phyloP scores from a whole-genome alignment of 2,888 invertebrate genomes.

The Beris chalybata region DNA sequence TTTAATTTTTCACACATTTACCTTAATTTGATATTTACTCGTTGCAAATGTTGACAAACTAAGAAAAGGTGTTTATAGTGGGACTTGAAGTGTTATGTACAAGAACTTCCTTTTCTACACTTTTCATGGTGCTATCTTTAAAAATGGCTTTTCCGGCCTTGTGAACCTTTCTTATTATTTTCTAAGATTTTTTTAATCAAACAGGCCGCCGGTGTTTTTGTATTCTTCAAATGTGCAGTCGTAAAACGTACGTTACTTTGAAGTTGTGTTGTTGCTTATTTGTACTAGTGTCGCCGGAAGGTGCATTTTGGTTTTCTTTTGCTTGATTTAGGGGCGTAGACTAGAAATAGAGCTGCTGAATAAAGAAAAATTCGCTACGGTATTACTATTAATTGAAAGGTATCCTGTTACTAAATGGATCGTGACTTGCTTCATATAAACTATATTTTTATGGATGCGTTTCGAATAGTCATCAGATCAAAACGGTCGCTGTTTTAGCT shows the following conservation, averaged over 20 bases:
- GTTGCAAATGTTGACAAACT: constrained; percentile 19
- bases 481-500: too few species aligned
- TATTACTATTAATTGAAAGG: too few species aligned
- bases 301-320: constrained; percentile 17
- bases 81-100: constrained; percentile 36
- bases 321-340: constrained; percentile 12
- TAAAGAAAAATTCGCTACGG: too few species aligned
- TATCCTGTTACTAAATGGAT: too few species aligned
- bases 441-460: too few species aligned
- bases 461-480: too few species aligned
- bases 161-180: constrained; percentile 35
- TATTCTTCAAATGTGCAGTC: constrained; percentile 29
- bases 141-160: constrained; percentile 40
- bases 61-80: neutral
- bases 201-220: constrained; percentile 31
- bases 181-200: constrained; percentile 32
- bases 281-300: constrained; percentile 18
- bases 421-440: too few species aligned
- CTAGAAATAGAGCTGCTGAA: neutral
- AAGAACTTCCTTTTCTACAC: constrained; percentile 44
- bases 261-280: constrained; percentile 15
- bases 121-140: constrained; percentile 36
- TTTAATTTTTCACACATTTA: constrained; percentile 17
- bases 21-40: constrained; percentile 8
- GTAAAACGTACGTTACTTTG: neutral